phyloP scores from a whole-genome alignment of 1,140 invertebrate species.

The Ips typographus region DNA sequence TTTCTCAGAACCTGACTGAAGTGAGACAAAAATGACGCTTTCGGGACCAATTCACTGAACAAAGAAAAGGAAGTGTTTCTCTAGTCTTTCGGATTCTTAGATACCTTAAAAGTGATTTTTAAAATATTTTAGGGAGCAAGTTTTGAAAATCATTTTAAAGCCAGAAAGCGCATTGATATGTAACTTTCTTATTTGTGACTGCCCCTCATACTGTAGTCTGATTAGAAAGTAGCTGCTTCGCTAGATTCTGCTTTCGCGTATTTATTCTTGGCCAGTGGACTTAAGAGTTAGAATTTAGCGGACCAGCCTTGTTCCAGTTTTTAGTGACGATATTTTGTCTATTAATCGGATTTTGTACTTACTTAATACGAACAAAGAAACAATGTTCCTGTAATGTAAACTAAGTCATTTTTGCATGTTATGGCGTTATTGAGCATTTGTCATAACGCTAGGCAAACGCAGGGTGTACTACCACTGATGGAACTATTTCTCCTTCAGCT shows the following conservation, averaged over 20 bases:
- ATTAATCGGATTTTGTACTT: slow-evolving; percentile 33
- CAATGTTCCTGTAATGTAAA: slow-evolving; percentile 55
- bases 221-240: slow-evolving; percentile 21
- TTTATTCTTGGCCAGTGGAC: slow-evolving; percentile 40
- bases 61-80: too few species aligned
- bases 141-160: slow-evolving; percentile 26
- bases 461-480: background rate
- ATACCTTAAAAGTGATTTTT: background rate
- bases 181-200: slow-evolving; percentile 23
- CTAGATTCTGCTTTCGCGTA: slow-evolving; percentile 31
- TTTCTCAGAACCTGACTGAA: too few species aligned
- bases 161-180: background rate
- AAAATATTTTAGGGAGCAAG: slow-evolving; percentile 11
- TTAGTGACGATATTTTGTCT: slow-evolving; percentile 3
- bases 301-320: slow-evolving; percentile 22
- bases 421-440: slow-evolving; percentile 27
- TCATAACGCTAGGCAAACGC: slow-evolving; percentile 26
- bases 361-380: slow-evolving; percentile 52
- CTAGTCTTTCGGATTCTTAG: background rate
- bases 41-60: too few species aligned
- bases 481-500: slow-evolving; percentile 1
- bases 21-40: too few species aligned
- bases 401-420: slow-evolving; percentile 52
- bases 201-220: slow-evolving; percentile 13
- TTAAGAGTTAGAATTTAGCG: slow-evolving; percentile 22